Evolutionary conservation across 2,888 invertebrate species (phyloP).

Genomic region (Watsonalla binaria): DNA sequence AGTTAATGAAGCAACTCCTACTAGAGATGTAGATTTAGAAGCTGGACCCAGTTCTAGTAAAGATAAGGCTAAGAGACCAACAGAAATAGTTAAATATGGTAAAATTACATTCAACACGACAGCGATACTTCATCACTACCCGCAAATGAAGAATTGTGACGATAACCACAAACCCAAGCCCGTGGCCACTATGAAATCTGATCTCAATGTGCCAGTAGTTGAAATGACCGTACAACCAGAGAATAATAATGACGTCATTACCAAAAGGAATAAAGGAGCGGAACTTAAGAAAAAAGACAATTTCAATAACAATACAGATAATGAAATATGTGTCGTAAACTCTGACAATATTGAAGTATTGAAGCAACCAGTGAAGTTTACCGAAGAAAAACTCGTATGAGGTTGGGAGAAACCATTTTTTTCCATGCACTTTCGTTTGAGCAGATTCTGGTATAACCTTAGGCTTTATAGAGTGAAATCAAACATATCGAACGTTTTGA

Average conservation of each 20-base stretch:
- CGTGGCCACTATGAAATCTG: constrained; percentile 47
- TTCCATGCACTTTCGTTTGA: constrained; percentile 43
- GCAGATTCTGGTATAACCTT: constrained; percentile 39
- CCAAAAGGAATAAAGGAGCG: constrained; percentile 21
- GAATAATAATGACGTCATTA: constrained; percentile 54
- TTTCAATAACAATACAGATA: constrained; percentile 53
- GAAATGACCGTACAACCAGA: constrained; percentile 26
- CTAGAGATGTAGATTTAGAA: constrained; percentile 42
- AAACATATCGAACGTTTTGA: constrained; percentile 48
- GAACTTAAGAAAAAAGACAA: constrained; percentile 41
- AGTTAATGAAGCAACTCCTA: constrained; percentile 36
- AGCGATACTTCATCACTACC: constrained; percentile 70
- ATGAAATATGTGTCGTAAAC: constrained; percentile 31
- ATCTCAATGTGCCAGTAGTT: constrained; percentile 40
- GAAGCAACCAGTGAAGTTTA: constrained; percentile 60
- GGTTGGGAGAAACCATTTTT: constrained; percentile 49
- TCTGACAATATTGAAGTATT: constrained; percentile 38
- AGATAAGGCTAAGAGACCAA: constrained; percentile 44
- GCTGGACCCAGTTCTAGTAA: constrained; percentile 54
- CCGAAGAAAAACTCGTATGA: constrained; percentile 74
- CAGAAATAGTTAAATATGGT: constrained; percentile 63
- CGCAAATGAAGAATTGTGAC: constrained; percentile 48
- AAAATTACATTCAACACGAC: constrained; percentile 72
- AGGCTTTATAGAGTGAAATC: constrained; percentile 35
- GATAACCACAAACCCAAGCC: constrained; percentile 20